Base-by-base conservation (phyloP, 1,140 invertebrate species). In the Drosophila punjabiensis region DNA sequence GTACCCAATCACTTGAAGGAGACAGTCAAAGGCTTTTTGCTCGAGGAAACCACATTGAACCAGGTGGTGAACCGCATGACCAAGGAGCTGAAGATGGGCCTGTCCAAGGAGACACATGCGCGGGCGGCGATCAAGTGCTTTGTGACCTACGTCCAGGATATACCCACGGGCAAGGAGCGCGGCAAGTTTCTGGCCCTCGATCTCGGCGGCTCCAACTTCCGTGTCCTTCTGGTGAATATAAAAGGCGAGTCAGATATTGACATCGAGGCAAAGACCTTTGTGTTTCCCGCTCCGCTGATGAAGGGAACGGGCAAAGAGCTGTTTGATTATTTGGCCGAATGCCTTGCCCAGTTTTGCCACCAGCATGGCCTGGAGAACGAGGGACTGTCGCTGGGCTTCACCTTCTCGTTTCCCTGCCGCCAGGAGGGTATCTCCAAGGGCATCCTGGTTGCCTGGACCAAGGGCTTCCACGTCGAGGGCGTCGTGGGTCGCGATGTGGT, bases 241-340 rank as follows among this genome's bases (percentile, higher is more conserved):
- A 94, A 96, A 10, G 95, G 95, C 41, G 95, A 96, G 68, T 95
- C 95, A 66, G 94, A 95, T 50, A 95, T 98, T 91, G 95, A 96
- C 62, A 99, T 99, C 96, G 96, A 97, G 82, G 98, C 98, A 53
- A 98, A 99, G 94, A 98, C 99, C 76, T 99, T 97, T 93, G 96
- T 97, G 4, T 97, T 99, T 79, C 97, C 98, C 28, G 96, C 97
- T 87, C 94, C 95, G 65, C 96, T 99, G 50, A 99, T 99, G 98
- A 93, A 96, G 66, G 98, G 98, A 4, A 95, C 96, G 5, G 97
- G 98, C 6, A 93, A 94, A 37, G 95, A 96, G 94, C 94, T 99
- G 11, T 99, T 99, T 94, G 99, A 99, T 93, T 98, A 99, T 93
- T 99, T 99, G 84, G 99, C 99, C 43, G 96, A 98, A 80, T 99